A percentile compares a stretch with the other conserved stretches of the same genome.
phyloP scores from a whole-genome alignment of 2,113 vertebrate genomes.

The Hypanus sabinus region DNA sequence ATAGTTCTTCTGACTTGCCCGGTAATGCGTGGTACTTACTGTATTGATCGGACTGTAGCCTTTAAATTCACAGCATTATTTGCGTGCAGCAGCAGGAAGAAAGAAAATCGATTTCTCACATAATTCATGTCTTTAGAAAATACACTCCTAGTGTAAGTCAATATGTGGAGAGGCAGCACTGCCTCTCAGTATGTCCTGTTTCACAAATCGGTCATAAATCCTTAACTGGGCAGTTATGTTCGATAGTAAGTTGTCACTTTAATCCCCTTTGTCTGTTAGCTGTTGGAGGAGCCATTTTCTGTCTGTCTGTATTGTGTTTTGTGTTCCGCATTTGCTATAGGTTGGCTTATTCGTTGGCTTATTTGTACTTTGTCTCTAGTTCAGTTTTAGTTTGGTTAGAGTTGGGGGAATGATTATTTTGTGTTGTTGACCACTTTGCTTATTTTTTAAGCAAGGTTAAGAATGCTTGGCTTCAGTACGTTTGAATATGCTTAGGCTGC shows the following conservation, averaged over 20 bases:
- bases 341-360: no score
- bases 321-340: no score
- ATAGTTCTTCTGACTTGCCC: background rate
- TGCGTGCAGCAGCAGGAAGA: background rate
- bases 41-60: slow-evolving; percentile 26
- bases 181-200: background rate
- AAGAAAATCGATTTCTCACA: background rate
- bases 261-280: background rate
- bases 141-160: background rate
- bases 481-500: no score
- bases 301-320: no score
- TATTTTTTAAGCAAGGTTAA: no score
- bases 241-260: background rate
- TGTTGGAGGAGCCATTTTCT: no score
- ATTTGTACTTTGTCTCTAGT: no score
- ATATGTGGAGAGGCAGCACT: background rate
- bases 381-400: no score
- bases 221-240: background rate
- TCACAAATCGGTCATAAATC: background rate
- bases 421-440: no score
- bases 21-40: background rate
- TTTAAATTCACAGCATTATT: background rate
- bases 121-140: background rate
- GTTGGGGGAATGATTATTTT: no score
- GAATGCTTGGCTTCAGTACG: no score